Base-by-base conservation (phyloP, 2,888 invertebrate species). In the Lasioglossum villosulum region DNA sequence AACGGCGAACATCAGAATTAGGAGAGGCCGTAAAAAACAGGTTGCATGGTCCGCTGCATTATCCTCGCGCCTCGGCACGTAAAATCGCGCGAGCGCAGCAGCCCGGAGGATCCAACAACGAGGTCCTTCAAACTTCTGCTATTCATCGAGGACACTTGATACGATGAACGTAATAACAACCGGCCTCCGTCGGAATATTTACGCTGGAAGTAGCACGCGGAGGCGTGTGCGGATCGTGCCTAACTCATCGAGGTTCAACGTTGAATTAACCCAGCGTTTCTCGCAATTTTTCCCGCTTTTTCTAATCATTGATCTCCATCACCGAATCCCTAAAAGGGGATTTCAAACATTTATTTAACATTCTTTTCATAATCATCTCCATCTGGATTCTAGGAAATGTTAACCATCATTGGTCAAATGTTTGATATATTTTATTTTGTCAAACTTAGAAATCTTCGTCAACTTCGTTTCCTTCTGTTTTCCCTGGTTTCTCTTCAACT, bases 131-230 rank as follows among this genome's bases (percentile, higher is more conserved):
- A 73, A 73, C 42, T 66, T 73, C 14, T 39, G 66, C 27, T 14
- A 56, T 56, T 74, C 66, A 42, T 80, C 68, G 68, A 74, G 74
- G 45, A 74, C 45, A 68, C 74, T 82, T 74, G 66, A 79, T 72
- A 71, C 79, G 78, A 66, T 73, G 82, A 74, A 70, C 42, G 81
- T 80, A 81, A 82, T 82, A 82, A 80, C 81, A 68, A 68, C 56
- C 68, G 56, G 37, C 56, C 30, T 30, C 30, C 56, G n/a, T 5
- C 30, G 82, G 45, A 83, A 75, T 82, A 83, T 82, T 82, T 75
- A 83, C 82, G 83, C 71, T 82, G 63, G 70, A 82, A 75, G 48
- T 82, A 70, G 30, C 56, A 83, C 71, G 48, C 48, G 34, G 63
- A 68, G 82, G 42, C 34, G 81, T 76, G 66, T 14, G 59, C 63